Conservation (phyloP, 2,888 invertebrate genomes). For the Entomobrya multifasciata region DNA sequence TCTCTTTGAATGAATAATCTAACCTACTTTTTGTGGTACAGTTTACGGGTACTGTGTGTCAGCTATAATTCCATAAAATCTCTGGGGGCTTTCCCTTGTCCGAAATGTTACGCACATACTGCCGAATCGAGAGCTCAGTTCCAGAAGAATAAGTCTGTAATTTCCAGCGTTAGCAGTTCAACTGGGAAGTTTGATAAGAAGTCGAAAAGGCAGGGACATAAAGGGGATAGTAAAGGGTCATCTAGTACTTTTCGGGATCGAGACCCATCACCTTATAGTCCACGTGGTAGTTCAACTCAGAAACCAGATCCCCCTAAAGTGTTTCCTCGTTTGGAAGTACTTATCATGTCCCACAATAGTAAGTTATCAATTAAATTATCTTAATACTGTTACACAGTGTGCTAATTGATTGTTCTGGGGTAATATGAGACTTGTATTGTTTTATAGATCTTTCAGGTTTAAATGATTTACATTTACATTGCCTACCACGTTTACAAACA, state of each 20-base stretch:
- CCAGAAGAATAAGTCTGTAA: constrained; percentile 47
- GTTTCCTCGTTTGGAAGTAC: constrained; percentile 77
- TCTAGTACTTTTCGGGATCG: constrained; percentile 28
- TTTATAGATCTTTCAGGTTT: constrained; percentile 66
- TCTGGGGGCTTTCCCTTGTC: constrained; percentile 68
- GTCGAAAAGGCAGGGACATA: neutral
- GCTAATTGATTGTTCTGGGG: too few species aligned
- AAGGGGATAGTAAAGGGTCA: constrained; percentile 35
- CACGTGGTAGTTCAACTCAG: neutral
- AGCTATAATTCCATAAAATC: constrained; percentile 71
- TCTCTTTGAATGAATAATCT: neutral
- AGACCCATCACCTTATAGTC: constrained; percentile 41
- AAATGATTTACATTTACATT: constrained; percentile 76
- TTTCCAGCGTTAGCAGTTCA: neutral
- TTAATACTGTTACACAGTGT: too few species aligned
- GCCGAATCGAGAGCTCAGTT: constrained; percentile 61
- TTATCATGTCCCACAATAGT: constrained; percentile 79
- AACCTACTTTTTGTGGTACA: constrained; percentile 13
- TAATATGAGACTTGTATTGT: neutral
- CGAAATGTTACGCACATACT: constrained; percentile 69
- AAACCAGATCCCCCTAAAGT: constrained; percentile 69
- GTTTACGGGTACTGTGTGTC: constrained; percentile 71
- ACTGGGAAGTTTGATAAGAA: constrained; percentile 18
- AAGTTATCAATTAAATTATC: too few species aligned
- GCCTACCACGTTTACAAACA: constrained; percentile 77